Conservation (phyloP, 2,888 invertebrate genomes). For the Eristalinus sepulchralis region DNA sequence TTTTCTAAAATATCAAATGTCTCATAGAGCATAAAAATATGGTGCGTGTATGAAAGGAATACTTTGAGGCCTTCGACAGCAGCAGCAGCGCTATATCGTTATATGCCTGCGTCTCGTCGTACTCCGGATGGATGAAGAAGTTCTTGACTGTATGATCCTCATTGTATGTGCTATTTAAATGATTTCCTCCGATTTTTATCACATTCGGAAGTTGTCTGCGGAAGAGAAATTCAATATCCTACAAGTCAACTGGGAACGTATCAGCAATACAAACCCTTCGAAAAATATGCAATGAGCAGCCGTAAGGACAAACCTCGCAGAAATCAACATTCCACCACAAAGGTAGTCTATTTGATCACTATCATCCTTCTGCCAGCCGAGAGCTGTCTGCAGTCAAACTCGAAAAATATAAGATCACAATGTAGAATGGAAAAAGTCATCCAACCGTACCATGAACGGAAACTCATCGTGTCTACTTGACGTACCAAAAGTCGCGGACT, state of each 20-base stretch:
- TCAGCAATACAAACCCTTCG: background rate
- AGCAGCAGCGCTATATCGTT: slow-evolving; percentile 25
- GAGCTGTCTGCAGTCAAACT: background rate
- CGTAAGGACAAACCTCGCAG: background rate
- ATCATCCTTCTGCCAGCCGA: slow-evolving; percentile 9
- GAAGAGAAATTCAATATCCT: background rate
- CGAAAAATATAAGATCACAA: background rate
- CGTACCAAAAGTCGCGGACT: slow-evolving; percentile 52
- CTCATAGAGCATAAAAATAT: background rate
- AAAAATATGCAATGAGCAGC: slow-evolving; percentile 16
- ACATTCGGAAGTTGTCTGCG: slow-evolving; percentile 1
- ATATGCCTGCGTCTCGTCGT: slow-evolving; percentile 3
- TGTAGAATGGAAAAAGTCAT: background rate
- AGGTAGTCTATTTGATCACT: background rate
- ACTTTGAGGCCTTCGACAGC: slow-evolving; percentile 7
- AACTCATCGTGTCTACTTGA: slow-evolving; percentile 36
- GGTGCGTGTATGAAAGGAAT: background rate
- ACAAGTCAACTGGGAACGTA: background rate
- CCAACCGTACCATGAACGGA: slow-evolving; percentile 23
- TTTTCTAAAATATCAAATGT: slow-evolving; percentile 5
- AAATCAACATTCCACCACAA: slow-evolving; percentile 11
- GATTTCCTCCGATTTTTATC: slow-evolving; percentile 14
- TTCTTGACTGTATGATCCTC: background rate
- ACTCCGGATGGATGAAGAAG: background rate
- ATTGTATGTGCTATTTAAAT: slow-evolving; percentile 9